A percentile compares a stretch with the other conserved stretches of the same genome.
These are phyloP conservation scores for Octodon degus DNA, from an alignment of 2,113 vertebrate species.

Conservation along the genomic window DNA sequence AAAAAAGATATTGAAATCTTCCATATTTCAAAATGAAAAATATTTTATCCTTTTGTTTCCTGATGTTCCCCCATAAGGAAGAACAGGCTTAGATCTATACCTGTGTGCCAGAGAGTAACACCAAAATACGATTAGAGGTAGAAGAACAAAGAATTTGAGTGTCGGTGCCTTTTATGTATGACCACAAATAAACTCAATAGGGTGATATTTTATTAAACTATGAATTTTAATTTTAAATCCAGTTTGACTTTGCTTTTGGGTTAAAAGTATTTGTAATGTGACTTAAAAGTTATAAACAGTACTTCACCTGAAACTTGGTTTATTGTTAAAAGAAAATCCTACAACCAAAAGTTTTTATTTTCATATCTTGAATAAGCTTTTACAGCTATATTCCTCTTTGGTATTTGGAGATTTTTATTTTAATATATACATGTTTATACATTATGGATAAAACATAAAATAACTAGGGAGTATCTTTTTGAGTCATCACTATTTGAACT, in stretches of 20 bases:
- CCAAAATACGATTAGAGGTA: not conserved
- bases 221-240: slow-evolving; percentile 38
- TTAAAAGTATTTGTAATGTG: slow-evolving; percentile 45
- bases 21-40: not conserved
- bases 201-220: slow-evolving; percentile 4
- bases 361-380: slow-evolving; percentile 19
- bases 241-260: slow-evolving; percentile 33
- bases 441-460: not conserved
- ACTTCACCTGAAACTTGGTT: slow-evolving; percentile 59
- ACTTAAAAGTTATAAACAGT: not conserved
- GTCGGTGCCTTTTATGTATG: not conserved
- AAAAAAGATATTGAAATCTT: not conserved
- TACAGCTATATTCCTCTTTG: slow-evolving; percentile 12
- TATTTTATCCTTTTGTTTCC: slow-evolving; percentile 21
- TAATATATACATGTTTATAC: slow-evolving; percentile 14
- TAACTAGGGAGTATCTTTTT: slow-evolving; percentile 23
- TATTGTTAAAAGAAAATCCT: slow-evolving; percentile 2
- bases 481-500: not conserved
- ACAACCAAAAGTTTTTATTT: not conserved
- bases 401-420: not conserved
- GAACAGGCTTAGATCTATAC: not conserved
- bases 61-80: not conserved
- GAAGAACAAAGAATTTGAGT: not conserved
- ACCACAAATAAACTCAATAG: not conserved
- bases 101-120: not conserved